phyloP scores from a whole-genome alignment of 2,113 vertebrate genomes.

The Psettodes erumei region DNA sequence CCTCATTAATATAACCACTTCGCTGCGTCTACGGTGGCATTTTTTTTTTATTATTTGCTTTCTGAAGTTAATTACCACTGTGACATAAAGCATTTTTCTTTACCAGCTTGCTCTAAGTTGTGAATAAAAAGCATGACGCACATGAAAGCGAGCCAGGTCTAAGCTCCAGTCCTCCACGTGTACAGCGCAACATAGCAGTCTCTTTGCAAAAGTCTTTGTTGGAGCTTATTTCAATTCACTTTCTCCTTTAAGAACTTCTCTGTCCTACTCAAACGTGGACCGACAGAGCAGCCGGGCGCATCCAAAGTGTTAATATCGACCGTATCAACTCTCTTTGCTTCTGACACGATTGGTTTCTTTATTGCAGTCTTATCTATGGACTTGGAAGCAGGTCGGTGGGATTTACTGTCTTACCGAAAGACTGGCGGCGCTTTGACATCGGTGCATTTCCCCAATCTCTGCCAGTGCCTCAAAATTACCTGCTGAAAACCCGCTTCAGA shows the following conservation, averaged over 20 bases:
- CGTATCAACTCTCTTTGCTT: neutral
- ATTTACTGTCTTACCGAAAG: constrained; percentile 5
- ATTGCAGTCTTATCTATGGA: constrained; percentile 6
- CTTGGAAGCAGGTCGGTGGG: neutral
- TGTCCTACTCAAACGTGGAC: neutral
- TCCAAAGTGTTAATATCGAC: neutral
- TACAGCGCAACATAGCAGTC: neutral
- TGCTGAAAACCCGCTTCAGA: neutral
- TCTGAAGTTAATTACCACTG: neutral
- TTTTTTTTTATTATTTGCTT: neutral
- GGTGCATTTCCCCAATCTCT: neutral
- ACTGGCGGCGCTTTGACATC: neutral
- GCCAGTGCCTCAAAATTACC: neutral
- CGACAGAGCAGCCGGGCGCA: neutral
- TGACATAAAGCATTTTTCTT: neutral
- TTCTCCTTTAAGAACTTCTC: neutral
- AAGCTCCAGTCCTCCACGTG: neutral
- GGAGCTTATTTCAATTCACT: neutral
- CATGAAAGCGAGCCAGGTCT: too few species aligned
- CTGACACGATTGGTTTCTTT: neutral
- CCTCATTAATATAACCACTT: neutral
- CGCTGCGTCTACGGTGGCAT: neutral
- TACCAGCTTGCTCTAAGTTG: neutral
- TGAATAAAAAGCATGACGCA: neutral
- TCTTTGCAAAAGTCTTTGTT: neutral